phyloP scores from a whole-genome alignment of 2,888 invertebrate species.

The Hoplodrina ambigua region DNA sequence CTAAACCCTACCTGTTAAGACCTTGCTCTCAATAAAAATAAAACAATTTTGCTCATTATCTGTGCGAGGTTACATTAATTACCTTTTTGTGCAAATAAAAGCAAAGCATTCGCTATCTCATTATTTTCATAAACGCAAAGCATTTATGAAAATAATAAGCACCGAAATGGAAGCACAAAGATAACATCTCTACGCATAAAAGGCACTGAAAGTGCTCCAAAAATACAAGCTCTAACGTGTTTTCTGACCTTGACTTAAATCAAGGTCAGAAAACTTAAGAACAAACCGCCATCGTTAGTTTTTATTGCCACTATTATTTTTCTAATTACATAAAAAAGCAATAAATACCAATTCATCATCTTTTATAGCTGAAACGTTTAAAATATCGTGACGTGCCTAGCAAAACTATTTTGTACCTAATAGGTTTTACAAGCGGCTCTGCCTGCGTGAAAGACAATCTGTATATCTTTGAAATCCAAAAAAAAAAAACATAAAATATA shows the following conservation, averaged over 20 bases:
- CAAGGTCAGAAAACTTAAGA: neutral
- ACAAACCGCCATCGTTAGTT: constrained; percentile 18
- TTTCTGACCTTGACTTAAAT: constrained; percentile 23
- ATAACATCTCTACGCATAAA: neutral
- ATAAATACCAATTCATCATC: constrained; percentile 3
- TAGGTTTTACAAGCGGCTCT: neutral
- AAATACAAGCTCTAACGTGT: too few relatives aligned
- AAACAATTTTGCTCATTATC: constrained; percentile 27
- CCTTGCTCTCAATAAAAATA: constrained; percentile 47
- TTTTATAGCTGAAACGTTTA: neutral
- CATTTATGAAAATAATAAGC: too few relatives aligned
- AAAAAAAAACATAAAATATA: too few relatives aligned
- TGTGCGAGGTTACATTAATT: constrained; percentile 42
- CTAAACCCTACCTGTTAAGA: constrained; percentile 28
- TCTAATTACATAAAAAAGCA: constrained; percentile 5
- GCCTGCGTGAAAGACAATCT: too few relatives aligned
- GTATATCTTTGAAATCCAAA: too few relatives aligned
- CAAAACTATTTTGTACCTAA: neutral
- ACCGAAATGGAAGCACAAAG: neutral
- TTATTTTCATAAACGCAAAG: neutral
- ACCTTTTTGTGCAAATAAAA: constrained; percentile 27
- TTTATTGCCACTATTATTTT: constrained; percentile 31
- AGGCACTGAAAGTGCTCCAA: neutral
- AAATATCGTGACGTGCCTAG: neutral
- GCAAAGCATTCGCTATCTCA: neutral